Conservation (phyloP, 37 sponge, comb jelly and placozoan genomes). For the Dysidea cf. avara region DNA sequence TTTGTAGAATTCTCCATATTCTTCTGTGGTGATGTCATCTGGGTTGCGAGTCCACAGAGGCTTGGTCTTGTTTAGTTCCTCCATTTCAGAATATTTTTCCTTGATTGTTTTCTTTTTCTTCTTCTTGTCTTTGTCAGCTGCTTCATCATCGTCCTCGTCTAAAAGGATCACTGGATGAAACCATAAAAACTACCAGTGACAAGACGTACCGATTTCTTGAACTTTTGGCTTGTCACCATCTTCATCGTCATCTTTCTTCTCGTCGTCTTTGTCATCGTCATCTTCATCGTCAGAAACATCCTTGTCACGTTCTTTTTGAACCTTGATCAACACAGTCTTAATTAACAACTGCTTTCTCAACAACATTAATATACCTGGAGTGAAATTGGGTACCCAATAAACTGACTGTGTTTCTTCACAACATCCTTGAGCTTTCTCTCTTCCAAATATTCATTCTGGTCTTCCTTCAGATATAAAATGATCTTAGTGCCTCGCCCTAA, state of each 20-base stretch:
- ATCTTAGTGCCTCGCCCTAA: constrained; percentile 90
- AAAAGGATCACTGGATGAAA: constrained; percentile 3
- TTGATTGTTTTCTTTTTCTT: constrained; percentile 74
- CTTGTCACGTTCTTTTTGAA: constrained; percentile 94
- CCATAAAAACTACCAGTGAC: too few species aligned
- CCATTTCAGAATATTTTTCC: constrained; percentile 97
- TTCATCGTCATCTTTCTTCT: constrained; percentile 61
- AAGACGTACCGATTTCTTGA: constrained; percentile 6
- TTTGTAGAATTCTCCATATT: constrained; percentile 99
- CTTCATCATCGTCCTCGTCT: constrained; percentile 53
- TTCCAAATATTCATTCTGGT: constrained; percentile 94
- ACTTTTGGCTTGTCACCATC: constrained; percentile 60
- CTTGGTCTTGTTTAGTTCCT: constrained; percentile 98
- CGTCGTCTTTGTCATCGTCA: constrained; percentile 76
- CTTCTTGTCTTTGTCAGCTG: constrained; percentile 55
- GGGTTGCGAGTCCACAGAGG: constrained; percentile 99
- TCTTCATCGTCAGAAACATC: constrained; percentile 95
- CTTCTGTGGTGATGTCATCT: constrained; percentile 95
- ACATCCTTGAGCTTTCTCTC: constrained; percentile 92
- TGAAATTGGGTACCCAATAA: constrained; percentile 96
- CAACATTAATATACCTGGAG: constrained; percentile 59
- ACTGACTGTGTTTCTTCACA: constrained; percentile 98
- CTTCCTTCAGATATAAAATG: constrained; percentile 88
- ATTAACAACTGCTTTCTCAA: not conserved
- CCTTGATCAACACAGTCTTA: constrained; percentile 33